Evolutionary conservation across 2,888 invertebrate genomes (phyloP).

Genomic region (Ormia ochracea): DNA sequence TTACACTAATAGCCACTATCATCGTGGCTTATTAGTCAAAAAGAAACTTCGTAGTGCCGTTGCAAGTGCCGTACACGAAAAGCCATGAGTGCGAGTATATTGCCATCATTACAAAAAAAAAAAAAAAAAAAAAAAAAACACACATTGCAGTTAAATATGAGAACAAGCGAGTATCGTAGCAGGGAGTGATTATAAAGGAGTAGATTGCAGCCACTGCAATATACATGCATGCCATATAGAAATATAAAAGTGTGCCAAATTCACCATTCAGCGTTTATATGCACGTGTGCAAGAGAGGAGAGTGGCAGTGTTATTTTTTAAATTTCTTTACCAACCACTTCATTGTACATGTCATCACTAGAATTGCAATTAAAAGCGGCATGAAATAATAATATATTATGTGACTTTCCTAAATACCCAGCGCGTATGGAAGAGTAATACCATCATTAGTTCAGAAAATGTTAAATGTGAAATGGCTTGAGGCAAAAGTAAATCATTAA

Average conservation of each 20-base stretch:
- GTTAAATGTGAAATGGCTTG: conserved; percentile 27
- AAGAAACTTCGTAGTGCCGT: conserved; percentile 41
- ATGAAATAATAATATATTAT: conserved; percentile 61
- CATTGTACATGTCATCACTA: conserved; percentile 46
- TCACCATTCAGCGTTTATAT: background rate
- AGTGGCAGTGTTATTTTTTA: background rate
- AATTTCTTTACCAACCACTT: conserved; percentile 24
- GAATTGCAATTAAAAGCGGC: conserved; percentile 53
- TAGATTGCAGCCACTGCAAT: background rate
- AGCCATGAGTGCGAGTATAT: conserved; percentile 53
- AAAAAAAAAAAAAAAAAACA: no score
- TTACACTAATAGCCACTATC: conserved; percentile 56
- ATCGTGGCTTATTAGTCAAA: conserved; percentile 59
- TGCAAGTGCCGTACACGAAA: conserved; percentile 40
- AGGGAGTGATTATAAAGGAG: conserved; percentile 16
- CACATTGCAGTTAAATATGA: conserved; percentile 14
- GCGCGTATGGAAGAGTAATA: conserved; percentile 40
- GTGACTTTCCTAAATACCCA: conserved; percentile 54
- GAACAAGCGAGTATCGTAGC: background rate
- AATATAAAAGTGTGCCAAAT: background rate
- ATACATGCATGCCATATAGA: background rate
- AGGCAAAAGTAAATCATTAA: background rate
- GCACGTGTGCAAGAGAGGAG: background rate
- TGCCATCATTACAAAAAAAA: conserved; percentile 54
- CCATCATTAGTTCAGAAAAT: conserved; percentile 52